Conservation (phyloP, 2,113 vertebrate genomes). For the Stegostoma tigrinum region DNA sequence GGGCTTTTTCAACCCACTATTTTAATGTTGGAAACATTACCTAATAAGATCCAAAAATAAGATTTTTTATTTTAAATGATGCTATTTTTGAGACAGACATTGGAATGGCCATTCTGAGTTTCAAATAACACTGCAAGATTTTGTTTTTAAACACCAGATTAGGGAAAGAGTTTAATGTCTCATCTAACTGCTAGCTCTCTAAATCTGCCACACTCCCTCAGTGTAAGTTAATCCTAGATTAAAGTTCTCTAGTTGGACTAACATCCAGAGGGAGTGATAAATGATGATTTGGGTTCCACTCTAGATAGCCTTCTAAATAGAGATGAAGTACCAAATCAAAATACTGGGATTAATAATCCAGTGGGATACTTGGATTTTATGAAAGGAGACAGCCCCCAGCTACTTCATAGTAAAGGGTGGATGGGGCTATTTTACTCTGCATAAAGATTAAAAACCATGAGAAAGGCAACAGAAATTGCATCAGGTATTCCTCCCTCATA, state of each 20-base stretch:
- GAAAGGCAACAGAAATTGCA: neutral
- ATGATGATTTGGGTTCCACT: neutral
- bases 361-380: neutral
- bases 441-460: neutral
- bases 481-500: neutral
- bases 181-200: neutral
- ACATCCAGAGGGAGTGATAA: neutral
- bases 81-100: neutral
- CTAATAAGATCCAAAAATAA: neutral
- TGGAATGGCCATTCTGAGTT: too few species aligned
- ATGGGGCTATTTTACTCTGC: neutral
- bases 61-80: neutral
- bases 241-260: neutral
- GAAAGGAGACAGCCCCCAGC: neutral
- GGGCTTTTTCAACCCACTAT: neutral
- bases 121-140: neutral
- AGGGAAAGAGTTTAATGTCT: neutral
- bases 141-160: neutral
- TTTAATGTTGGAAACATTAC: neutral
- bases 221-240: neutral
- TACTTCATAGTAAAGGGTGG: neutral
- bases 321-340: neutral
- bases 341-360: neutral
- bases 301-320: neutral
- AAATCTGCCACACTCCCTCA: neutral